phyloP scores from a whole-genome alignment of 2,113 vertebrate species.

The Prionailurus bengalensis region DNA sequence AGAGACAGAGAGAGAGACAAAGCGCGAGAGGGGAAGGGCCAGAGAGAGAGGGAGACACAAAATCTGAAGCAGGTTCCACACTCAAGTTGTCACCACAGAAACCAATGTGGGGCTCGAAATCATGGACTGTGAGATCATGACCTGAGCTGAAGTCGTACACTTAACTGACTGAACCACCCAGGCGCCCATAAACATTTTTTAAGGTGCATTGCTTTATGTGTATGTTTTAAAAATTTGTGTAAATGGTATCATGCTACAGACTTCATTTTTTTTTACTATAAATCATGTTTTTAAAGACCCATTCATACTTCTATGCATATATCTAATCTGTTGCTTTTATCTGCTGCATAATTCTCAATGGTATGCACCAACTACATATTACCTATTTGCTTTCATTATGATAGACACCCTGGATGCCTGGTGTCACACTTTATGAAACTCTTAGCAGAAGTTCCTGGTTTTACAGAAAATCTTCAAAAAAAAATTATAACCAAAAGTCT shows the following conservation, averaged over 20 bases:
- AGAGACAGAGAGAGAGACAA: too few species aligned
- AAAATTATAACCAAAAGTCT: not conserved
- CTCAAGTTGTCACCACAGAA: too few species aligned
- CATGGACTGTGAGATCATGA: too few species aligned
- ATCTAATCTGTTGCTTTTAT: constrained; percentile 43
- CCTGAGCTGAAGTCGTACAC: too few species aligned
- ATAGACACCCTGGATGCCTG: not conserved
- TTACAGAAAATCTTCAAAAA: constrained; percentile 16
- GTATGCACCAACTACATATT: constrained; percentile 7
- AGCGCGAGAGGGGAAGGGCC: too few species aligned
- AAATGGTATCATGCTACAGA: not conserved
- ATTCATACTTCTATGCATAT: not conserved
- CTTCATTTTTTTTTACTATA: constrained; percentile 26
- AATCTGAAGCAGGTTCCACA: too few species aligned
- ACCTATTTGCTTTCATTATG: constrained; percentile 43
- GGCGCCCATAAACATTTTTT: too few species aligned
- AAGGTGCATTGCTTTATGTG: not conserved
- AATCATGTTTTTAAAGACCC: constrained; percentile 30
- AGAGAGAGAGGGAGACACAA: too few species aligned
- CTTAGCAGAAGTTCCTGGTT: not conserved
- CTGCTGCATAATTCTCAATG: not conserved
- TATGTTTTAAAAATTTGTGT: not conserved
- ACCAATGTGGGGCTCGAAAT: too few species aligned
- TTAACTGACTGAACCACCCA: too few species aligned
- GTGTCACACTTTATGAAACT: not conserved